Evolutionary conservation across 1,140 invertebrate species (phyloP).

Genomic region (Apolygus lucorum): DNA sequence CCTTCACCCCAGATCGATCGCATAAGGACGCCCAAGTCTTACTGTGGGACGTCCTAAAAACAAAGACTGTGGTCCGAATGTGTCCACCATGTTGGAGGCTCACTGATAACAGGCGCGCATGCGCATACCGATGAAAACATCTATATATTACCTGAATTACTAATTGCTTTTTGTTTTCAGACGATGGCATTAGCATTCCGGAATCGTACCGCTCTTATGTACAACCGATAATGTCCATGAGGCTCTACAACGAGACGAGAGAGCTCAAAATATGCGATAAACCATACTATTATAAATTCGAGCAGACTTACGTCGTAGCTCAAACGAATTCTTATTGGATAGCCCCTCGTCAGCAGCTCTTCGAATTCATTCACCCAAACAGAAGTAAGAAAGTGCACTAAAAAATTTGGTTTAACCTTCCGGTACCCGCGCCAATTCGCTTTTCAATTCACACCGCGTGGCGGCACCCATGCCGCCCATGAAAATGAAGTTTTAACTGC

Average conservation of each 20-base stretch:
- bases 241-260: conserved; percentile 63
- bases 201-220: conserved; percentile 83
- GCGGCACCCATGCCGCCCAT: too few species aligned
- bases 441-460: too few species aligned
- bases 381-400: conserved; percentile 45
- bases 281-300: conserved; percentile 53
- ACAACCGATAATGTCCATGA: conserved; percentile 71
- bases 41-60: too few species aligned
- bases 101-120: background rate
- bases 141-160: background rate
- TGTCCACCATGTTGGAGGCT: too few species aligned
- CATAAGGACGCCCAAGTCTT: too few species aligned
- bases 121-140: background rate
- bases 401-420: too few species aligned
- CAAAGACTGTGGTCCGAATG: too few species aligned
- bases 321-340: conserved; percentile 85
- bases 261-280: conserved; percentile 51
- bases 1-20: too few species aligned
- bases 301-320: conserved; percentile 87
- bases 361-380: conserved; percentile 86
- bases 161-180: conserved; percentile 40
- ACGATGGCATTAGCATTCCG: conserved; percentile 88
- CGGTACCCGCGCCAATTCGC: too few species aligned
- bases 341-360: conserved; percentile 65
- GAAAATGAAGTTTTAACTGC: too few species aligned